Evolutionary conservation across 2,113 vertebrate genomes (phyloP), one percentile per base, ranked within the genome.

Genomic region (Aphyosemion australe): DNA sequence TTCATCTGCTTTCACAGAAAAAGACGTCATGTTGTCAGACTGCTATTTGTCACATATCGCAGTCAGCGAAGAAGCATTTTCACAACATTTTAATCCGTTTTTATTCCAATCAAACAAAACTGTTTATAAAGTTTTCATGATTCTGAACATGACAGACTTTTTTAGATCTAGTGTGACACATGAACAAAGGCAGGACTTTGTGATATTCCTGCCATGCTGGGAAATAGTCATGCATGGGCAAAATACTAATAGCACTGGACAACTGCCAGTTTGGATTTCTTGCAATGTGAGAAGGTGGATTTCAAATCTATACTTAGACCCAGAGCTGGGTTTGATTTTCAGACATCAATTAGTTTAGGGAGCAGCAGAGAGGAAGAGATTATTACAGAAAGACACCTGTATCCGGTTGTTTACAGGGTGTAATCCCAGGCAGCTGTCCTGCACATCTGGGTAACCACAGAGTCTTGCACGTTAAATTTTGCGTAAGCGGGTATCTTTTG

Each of bases 281-380:
- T 78, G 57, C 34, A 42, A 72, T 74, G 65, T 74, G 86, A 72
- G 72, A 78, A 72, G 82, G 81, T 74, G 48, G 65, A 61, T 76
- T 57, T 62, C 76, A 42, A 57, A 78, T 86, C 82, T 90, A 88
- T 91, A 88, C 80, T 83, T 26, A 65, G 84, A 77, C 19, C 19
- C 65, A 69, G n/a, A n/a, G 65, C 68, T 12, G 41, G 63, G 62
- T 83, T 84, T 72, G 49, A 80, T 84, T 77, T 83, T 78, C 85
- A 90, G 82, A 77, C 83, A 87, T 89, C 82, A 90, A 90, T 91
- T 90, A 89, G 82, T 84, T 79, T 86, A 18, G 72, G 71, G 91
- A 92, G 92, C 89, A 91, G 87, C 82, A 78, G 72, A 60, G 48
- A 82, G 77, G 86, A 76, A 63, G 51, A 72, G 60, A 78, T 85